Conservation (phyloP, 1,140 invertebrate species). For the Stegodyphus mimosarum region DNA sequence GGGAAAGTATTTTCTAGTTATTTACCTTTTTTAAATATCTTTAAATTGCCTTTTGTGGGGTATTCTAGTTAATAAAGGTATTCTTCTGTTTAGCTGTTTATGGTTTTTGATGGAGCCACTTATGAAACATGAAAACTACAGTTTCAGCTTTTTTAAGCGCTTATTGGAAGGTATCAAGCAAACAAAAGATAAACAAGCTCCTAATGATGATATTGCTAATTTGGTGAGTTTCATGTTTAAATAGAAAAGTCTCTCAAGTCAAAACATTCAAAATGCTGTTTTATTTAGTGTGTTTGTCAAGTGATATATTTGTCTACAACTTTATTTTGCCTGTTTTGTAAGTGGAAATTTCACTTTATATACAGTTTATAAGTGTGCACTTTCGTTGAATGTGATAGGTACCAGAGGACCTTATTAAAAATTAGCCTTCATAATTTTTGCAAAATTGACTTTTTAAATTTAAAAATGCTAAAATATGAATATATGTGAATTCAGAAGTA, state of each 20-base stretch:
- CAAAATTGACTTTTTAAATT: no score
- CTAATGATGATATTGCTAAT: conserved; percentile 54
- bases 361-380: no score
- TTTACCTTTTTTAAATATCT: background rate
- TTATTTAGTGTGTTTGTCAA: background rate
- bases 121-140: conserved; percentile 94
- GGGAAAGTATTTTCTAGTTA: background rate
- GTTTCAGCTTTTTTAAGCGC: conserved; percentile 92
- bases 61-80: background rate
- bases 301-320: background rate
- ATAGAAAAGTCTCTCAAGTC: background rate
- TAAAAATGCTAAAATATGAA: no score
- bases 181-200: conserved; percentile 58
- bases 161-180: conserved; percentile 79
- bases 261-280: background rate
- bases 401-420: no score
- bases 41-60: conserved; percentile 20
- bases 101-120: conserved; percentile 96
- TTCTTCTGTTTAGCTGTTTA: conserved; percentile 74
- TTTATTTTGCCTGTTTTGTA: background rate
- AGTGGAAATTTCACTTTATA: no score
- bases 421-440: no score
- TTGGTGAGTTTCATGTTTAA: conserved; percentile 31
- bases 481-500: no score
- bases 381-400: no score